Base-by-base conservation (phyloP, 2,113 vertebrate genomes). In the Gyps fulvus region DNA sequence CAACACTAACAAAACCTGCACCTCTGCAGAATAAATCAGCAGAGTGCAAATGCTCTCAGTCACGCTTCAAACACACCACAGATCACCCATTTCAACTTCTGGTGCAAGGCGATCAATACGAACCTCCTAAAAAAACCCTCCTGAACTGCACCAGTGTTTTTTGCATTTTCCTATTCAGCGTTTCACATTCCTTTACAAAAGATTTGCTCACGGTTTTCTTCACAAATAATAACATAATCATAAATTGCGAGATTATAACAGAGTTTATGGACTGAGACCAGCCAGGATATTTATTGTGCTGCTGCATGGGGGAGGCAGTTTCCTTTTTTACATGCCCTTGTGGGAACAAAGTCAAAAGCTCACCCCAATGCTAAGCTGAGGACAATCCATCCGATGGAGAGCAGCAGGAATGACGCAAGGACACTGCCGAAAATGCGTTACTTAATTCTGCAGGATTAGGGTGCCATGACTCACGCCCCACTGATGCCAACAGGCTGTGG, bases 221-320 rank as follows among this genome's bases (percentile, higher is more conserved):
- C 69, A 84, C 45, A 91, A 97, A 74, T n/a, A 89, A 84, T 38
- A 79, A 81, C 63, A 66, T 50, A 74, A 74, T 62, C 42, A 4
- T 96, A 95, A 92, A 90, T 49, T 23, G 49, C 19, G 29, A 54
- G 70, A 93, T 83, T 83, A 36, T 72, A 96, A 76, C 59, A 49
- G 73, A 58, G 87, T 94, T 93, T 87, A 88, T 76, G 66, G 70
- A 47, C 70, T 69, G 79, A 76, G 47, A 84, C 85, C 47, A 87
- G 73, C 59, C 43, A 86, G 59, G 59, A 62, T 92, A 93, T 83
- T 94, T 87, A 86, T 71, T 62, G 21, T 34, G 49, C 58, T 78
- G 85, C 72, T 70, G 69, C 69, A 61, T 1, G 5, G 59, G 59
- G 36, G 78, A 93, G 34, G 59, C 2, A 2, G 77, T 55, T 95